Evolutionary conservation across 2,888 invertebrate genomes (phyloP).

Genomic region (Rhynchonema sp.): DNA sequence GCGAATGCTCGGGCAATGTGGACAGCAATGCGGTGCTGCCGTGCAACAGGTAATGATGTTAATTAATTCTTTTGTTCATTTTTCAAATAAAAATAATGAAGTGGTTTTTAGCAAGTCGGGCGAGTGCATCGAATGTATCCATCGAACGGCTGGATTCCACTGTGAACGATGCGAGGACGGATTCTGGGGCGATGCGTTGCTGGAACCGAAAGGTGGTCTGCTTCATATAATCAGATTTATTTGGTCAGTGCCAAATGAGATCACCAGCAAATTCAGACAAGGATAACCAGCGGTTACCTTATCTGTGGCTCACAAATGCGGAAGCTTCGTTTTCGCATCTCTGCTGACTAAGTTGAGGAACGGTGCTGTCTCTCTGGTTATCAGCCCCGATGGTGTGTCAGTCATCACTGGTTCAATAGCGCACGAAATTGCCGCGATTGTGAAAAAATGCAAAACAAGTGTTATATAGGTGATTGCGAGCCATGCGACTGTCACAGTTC

Average conservation of each 20-base stretch:
- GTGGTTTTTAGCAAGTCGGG: slow-evolving; percentile 45
- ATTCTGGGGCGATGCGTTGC: slow-evolving; percentile 79
- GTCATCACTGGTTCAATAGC: no score
- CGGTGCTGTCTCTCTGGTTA: no score
- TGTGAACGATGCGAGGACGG: slow-evolving; percentile 81
- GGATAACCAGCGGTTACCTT: neutral
- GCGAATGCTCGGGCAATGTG: slow-evolving; percentile 40
- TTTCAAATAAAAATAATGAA: neutral
- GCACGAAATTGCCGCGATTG: no score
- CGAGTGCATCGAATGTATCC: slow-evolving; percentile 85
- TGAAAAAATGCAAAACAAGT: no score
- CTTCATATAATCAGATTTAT: neutral
- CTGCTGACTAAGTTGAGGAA: no score
- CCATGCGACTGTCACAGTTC: slow-evolving; percentile 17
- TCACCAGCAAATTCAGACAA: neutral
- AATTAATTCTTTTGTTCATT: neutral
- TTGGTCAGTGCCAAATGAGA: no score
- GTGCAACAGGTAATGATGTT: slow-evolving; percentile 47
- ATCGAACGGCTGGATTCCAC: slow-evolving; percentile 71
- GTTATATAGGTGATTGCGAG: neutral
- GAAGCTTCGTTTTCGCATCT: no score
- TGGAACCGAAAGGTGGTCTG: slow-evolving; percentile 60
- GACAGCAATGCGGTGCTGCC: slow-evolving; percentile 84
- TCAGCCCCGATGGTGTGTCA: no score
- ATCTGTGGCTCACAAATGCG: no score